Evolutionary conservation across 2,113 vertebrate genomes (phyloP).

Genomic region (Platysternon megacephalum): DNA sequence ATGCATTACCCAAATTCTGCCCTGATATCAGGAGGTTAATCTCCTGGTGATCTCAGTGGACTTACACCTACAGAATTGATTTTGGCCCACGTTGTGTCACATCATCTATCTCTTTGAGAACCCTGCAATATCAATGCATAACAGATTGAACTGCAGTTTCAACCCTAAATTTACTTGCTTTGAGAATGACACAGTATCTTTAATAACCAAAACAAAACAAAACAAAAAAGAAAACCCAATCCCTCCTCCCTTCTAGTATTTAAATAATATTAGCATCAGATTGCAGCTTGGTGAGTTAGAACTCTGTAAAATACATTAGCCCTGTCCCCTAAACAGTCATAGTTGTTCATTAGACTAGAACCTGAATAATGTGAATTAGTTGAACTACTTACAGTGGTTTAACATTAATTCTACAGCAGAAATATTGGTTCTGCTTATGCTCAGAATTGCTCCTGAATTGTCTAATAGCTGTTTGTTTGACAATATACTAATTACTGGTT

Average conservation of each 20-base stretch:
- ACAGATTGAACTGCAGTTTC: background rate
- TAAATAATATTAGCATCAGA: no score
- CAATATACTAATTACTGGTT: background rate
- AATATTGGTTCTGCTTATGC: background rate
- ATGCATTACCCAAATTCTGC: rapidly evolving
- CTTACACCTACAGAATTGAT: background rate
- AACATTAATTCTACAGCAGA: background rate
- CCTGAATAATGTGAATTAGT: background rate
- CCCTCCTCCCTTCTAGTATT: background rate
- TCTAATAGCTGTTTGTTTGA: background rate
- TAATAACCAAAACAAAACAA: background rate
- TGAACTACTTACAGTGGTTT: background rate
- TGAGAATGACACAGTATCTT: background rate
- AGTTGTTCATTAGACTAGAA: background rate
- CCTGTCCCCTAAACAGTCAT: background rate
- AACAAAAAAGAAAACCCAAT: background rate
- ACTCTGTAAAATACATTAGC: background rate
- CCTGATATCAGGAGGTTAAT: background rate
- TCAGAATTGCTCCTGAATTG: background rate
- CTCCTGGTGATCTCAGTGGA: background rate
- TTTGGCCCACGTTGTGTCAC: background rate
- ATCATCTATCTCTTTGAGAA: background rate
- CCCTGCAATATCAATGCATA: background rate
- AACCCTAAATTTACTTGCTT: background rate
- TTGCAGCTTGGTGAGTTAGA: background rate